A percentile compares a stretch with the other conserved stretches of the same genome.
phyloP scores from a whole-genome alignment of 1,140 invertebrate genomes.

The Bactericera cockerelli region DNA sequence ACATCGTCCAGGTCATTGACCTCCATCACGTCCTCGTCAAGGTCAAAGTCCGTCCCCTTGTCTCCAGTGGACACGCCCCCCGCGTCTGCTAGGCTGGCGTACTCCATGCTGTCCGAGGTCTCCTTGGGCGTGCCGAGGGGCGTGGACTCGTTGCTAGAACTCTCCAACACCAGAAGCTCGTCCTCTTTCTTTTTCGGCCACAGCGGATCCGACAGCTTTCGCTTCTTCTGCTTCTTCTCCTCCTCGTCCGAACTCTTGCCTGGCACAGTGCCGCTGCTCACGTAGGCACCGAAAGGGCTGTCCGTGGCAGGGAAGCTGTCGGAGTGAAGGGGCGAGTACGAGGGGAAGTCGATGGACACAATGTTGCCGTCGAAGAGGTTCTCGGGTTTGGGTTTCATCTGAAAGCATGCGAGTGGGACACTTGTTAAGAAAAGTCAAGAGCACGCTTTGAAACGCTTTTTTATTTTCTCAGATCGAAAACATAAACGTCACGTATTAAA shows the following conservation, averaged over 20 bases:
- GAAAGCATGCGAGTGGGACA: no score
- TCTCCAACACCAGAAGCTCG: conserved; percentile 37
- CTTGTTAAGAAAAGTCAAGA: no score
- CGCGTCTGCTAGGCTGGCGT: conserved; percentile 40
- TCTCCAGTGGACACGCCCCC: conserved; percentile 34
- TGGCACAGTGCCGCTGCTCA: background rate
- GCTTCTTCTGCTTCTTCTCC: conserved; percentile 31
- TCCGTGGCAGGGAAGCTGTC: background rate
- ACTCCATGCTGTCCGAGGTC: conserved; percentile 34
- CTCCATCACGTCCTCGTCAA: conserved; percentile 41
- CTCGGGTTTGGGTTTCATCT: conserved; percentile 2
- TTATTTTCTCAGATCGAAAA: no score
- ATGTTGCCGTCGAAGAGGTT: conserved; percentile 2
- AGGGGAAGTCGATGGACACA: conserved; percentile 1
- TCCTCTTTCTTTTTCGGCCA: conserved; percentile 37
- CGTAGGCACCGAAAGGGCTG: conserved; percentile 4
- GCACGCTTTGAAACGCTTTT: no score
- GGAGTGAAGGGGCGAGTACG: background rate
- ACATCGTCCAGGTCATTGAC: conserved; percentile 36
- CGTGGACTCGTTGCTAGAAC: conserved; percentile 47
- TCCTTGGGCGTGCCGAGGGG: conserved; percentile 36
- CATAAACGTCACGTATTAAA: no score
- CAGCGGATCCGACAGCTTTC: conserved; percentile 33
- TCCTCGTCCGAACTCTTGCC: background rate
- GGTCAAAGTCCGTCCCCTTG: conserved; percentile 39